Evolutionary conservation across 2,113 vertebrate genomes (phyloP).

Genomic region (Sardina pilchardus): DNA sequence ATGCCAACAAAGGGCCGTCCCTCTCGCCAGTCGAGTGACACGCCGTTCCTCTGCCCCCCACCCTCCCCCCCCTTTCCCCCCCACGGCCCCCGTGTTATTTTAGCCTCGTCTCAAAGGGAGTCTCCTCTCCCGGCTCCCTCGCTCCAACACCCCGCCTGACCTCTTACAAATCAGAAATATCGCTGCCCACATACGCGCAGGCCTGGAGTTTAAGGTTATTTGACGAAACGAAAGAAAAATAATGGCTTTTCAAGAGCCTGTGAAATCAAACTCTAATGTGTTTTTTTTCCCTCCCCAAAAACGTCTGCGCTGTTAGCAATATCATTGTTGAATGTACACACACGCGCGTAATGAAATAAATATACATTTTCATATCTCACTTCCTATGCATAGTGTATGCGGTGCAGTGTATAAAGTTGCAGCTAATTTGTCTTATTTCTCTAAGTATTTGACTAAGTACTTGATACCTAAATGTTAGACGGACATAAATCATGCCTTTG

Average conservation of each 20-base stretch:
- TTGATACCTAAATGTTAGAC: constrained; percentile 61
- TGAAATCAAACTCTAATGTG: background rate
- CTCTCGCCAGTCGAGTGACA: constrained; percentile 61
- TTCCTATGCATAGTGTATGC: constrained; percentile 34
- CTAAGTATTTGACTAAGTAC: constrained; percentile 63
- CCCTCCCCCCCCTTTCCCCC: background rate
- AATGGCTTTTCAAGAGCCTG: background rate
- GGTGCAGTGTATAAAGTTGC: constrained; percentile 48
- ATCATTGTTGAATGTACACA: constrained; percentile 29
- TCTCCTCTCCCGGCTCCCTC: background rate
- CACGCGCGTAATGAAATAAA: constrained; percentile 36
- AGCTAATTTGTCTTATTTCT: constrained; percentile 65
- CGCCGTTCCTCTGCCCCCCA: constrained; percentile 50
- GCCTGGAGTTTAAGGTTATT: background rate
- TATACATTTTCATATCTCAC: constrained; percentile 36
- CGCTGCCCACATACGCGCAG: background rate
- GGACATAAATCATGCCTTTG: constrained; percentile 63
- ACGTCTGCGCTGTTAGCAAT: constrained; percentile 20
- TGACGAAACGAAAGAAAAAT: constrained; percentile 6
- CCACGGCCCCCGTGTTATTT: constrained; percentile 31
- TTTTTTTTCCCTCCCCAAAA: background rate
- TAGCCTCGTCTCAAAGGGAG: background rate
- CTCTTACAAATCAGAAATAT: constrained; percentile 5
- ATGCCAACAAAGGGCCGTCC: constrained; percentile 57
- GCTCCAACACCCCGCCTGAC: background rate